Base-by-base conservation (phyloP, 2,888 invertebrate species). In the Atethmia centrago region DNA sequence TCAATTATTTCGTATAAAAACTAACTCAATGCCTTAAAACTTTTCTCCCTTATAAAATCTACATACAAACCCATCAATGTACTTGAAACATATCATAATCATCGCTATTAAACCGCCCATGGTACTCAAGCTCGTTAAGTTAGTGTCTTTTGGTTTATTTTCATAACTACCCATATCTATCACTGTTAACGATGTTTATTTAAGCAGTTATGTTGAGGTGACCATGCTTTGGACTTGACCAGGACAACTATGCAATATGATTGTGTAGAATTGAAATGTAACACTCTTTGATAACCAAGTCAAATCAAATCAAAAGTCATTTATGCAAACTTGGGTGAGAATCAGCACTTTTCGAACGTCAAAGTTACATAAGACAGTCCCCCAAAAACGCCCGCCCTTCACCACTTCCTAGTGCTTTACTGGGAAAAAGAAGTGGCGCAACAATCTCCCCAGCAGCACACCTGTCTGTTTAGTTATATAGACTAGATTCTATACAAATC, bases 151-250 rank as follows among this genome's bases (percentile, higher is more conserved):
- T 95, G 93, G 94, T 96, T 95, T 95, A 95, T 96, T 95, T 95
- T 95, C 95, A 93, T 95, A 95, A 95, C 95, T 94, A 95, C 93
- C 93, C 93, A 92, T 94, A 96, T 96, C 96, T 95, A 95, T 96
- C 96, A 96, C 95, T 95, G 96, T 95, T 96, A 95, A 95, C 95
- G 95, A 96, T 95, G 96, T 96, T 95, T 96, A 95, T 95, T 95
- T 95, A 96, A 96, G 94, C 95, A 92, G 93, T 91, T 92, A 90
- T 86, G 86, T 80, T 88, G 53, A 65, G 80, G 92, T 90, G 89
- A 83, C 94, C 91, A 94, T 84, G 71, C 21, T 31, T 82, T 80
- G 51, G 16, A 21, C 2, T 53, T 79, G 25, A n/a, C 12, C 55
- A 12, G 55, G 64, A 63, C 21, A 14, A 58, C 4, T 56, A 56